Evolutionary conservation across 1,140 invertebrate genomes (phyloP), one percentile per base, ranked within the genome.

Genomic region (Elymnias hypermnestra): DNA sequence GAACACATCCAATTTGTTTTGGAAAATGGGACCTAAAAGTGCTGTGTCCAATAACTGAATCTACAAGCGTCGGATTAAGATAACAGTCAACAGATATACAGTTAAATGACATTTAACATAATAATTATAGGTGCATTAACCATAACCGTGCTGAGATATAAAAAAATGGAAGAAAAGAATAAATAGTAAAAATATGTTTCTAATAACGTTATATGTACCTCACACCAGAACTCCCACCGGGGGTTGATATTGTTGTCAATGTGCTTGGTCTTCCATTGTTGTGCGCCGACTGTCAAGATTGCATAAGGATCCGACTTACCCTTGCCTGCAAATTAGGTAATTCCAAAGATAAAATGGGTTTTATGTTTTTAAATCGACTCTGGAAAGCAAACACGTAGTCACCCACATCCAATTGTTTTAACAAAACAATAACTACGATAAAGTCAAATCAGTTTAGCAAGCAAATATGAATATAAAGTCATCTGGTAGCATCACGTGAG

Each of bases 291-390:
- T 58, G 90, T 92, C 61, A 97, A 89, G 36, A 97, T 90, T 14
- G 93, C 93, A 83, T 98, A 98, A 2, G 97, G 97, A 88, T 98
- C 97, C 2, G 95, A 97, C 87, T 98, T 98, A 61, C 95, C 95
- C 87, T 97, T 97, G 58, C 86, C 86, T 87, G 53, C 3, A 53
- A 7, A 29, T 14, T 5, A 26, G 8, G 14, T 29, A 12, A 13
- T 10, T 6, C 21, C 21, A 22, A 22, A 2, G 5, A 22, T 22
- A 1, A 22, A 22, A 22, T 2, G 21, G 2, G 21, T 6, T 22
- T 22, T 2, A 22, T 22, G n/a, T n/a, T n/a, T n/a, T n/a, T n/a
- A n/a, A n/a, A n/a, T n/a, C n/a, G n/a, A n/a, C n/a, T n/a, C n/a
- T n/a, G n/a, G n/a, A n/a, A n/a, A n/a, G n/a, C n/a, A n/a, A n/a